Evolutionary conservation across 2,888 invertebrate genomes (phyloP).

Genomic region (Polymixis lichenea): DNA sequence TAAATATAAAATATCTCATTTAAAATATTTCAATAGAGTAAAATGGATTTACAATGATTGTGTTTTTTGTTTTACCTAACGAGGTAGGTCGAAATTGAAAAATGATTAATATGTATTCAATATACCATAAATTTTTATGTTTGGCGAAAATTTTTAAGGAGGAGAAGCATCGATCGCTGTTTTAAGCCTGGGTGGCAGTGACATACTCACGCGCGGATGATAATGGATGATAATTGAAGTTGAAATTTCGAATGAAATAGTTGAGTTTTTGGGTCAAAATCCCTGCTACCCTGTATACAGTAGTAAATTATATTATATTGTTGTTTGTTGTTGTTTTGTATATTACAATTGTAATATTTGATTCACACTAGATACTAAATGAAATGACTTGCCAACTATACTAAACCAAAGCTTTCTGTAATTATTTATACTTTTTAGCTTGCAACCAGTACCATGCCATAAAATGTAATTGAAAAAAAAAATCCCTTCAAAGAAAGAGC

Average conservation of each 20-base stretch:
- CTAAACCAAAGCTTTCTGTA: background rate
- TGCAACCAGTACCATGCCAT: background rate
- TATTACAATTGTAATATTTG: too few relatives aligned
- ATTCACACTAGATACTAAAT: background rate
- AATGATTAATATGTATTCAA: background rate
- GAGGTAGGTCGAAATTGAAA: background rate
- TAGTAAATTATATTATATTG: background rate
- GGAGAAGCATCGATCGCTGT: too few relatives aligned
- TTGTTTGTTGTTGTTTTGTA: too few relatives aligned
- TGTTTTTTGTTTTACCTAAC: background rate
- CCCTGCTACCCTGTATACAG: background rate
- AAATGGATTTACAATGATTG: background rate
- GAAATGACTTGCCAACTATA: background rate
- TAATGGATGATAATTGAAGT: too few relatives aligned
- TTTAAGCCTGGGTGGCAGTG: too few relatives aligned
- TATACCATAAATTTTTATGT: background rate
- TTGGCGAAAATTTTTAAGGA: background rate
- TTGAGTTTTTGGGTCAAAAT: too few relatives aligned
- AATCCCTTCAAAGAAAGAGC: slow-evolving; percentile 9
- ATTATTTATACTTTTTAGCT: background rate
- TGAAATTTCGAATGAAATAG: too few relatives aligned
- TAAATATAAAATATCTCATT: background rate
- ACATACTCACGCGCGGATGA: too few relatives aligned
- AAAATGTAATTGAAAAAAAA: slow-evolving; percentile 13
- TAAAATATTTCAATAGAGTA: background rate